A percentile compares a stretch with the other conserved stretches of the same genome.
Evolutionary conservation across 2,797 vertebrate genomes (phyloP).

Genomic region (Eulemur mongoz): DNA sequence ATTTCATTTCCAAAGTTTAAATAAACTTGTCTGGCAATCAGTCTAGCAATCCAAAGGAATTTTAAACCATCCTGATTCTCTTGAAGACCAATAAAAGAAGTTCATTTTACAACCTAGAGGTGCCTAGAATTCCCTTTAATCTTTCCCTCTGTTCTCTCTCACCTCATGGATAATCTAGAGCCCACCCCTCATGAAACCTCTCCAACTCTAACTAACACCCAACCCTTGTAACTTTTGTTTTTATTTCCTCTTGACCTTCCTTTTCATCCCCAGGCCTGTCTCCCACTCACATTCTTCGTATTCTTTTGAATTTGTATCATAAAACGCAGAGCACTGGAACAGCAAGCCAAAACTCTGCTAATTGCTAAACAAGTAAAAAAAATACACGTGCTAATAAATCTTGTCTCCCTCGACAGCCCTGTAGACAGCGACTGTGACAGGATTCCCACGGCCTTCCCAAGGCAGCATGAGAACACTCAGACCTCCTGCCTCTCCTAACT

Average conservation of each 20-base stretch:
- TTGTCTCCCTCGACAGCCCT: not conserved
- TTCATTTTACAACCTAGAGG: not conserved
- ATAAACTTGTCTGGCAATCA: not conserved
- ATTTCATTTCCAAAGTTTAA: not conserved
- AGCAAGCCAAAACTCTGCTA: not conserved
- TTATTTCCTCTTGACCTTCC: not conserved
- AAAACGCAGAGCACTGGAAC: not conserved
- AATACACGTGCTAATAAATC: not conserved
- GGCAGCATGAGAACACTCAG: not conserved
- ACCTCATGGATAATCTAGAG: not conserved
- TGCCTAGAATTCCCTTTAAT: not conserved
- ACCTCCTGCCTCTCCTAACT: not conserved
- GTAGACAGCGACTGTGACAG: not conserved
- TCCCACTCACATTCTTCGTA: not conserved
- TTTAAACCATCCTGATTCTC: not conserved
- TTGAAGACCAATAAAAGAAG: not conserved
- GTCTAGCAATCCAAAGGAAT: not conserved
- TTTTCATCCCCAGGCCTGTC: not conserved
- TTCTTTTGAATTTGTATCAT: not conserved
- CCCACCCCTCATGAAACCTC: not conserved
- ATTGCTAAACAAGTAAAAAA: not conserved
- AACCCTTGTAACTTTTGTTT: not conserved
- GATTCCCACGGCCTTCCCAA: not conserved
- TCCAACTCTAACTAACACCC: not conserved
- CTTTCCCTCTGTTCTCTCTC: not conserved